These are phyloP conservation scores for Callocephalon fimbriatum DNA, from an alignment of 2,113 vertebrate species.

Conservation along the genomic window DNA sequence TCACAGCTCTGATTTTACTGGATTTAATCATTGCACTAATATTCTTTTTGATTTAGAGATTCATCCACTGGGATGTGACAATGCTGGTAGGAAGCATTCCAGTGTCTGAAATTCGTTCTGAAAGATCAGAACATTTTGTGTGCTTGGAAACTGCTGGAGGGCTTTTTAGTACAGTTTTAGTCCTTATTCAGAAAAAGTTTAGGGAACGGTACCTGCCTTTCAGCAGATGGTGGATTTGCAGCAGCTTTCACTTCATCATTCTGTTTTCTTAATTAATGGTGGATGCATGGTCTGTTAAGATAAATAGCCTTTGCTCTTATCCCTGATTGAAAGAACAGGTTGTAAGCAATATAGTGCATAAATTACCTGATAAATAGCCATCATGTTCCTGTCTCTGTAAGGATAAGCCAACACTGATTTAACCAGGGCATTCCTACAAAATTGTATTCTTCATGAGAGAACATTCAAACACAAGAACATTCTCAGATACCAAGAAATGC, in stretches of 20 bases:
- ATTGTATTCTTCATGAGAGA: neutral
- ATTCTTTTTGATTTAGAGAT: neutral
- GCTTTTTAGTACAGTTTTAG: neutral
- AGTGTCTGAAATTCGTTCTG: neutral
- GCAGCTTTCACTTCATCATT: neutral
- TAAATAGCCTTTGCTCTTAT: neutral
- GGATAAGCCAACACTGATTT: neutral
- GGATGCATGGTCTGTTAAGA: neutral
- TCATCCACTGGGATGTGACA: neutral
- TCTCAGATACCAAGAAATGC: neutral
- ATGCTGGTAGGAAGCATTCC: neutral
- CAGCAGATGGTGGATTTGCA: neutral
- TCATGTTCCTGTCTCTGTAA: neutral
- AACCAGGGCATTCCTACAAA: neutral
- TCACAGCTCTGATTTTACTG: neutral
- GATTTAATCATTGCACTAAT: neutral
- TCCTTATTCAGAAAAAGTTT: neutral
- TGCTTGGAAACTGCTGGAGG: neutral
- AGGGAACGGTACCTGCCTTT: neutral
- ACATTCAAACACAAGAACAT: neutral
- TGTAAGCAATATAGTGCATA: neutral
- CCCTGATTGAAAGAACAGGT: neutral
- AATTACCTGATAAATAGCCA: neutral
- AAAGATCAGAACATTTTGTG: neutral
- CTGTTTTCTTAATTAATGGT: neutral